These are phyloP conservation scores for Myopa tessellatipennis DNA, from an alignment of 2,888 invertebrate genomes.

Conservation along the genomic window DNA sequence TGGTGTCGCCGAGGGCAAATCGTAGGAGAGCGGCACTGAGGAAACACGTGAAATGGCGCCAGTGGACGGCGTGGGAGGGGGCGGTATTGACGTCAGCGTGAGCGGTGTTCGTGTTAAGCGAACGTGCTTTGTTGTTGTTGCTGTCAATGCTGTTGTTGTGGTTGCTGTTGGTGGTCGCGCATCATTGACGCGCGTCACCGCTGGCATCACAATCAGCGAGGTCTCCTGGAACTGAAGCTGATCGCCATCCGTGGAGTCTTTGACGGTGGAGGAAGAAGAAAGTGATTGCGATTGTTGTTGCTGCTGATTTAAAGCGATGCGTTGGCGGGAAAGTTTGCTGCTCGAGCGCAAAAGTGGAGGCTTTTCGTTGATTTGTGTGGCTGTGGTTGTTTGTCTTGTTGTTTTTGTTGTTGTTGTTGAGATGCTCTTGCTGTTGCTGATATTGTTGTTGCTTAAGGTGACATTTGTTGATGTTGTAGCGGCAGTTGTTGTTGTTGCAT, in stretches of 20 bases:
- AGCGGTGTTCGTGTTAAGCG: slow-evolving; percentile 45
- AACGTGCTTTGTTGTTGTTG: slow-evolving; percentile 35
- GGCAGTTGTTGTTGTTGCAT: slow-evolving; percentile 50
- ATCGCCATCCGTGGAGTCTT: slow-evolving; percentile 55
- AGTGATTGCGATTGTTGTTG: slow-evolving; percentile 56
- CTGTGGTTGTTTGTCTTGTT: slow-evolving; percentile 47
- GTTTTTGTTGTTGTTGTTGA: slow-evolving; percentile 53
- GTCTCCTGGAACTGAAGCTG: slow-evolving; percentile 62
- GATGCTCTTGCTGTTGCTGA: slow-evolving; percentile 27
- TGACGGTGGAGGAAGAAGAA: slow-evolving; percentile 56
- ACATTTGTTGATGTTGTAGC: slow-evolving; percentile 34
- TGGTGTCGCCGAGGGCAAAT: slow-evolving; percentile 61
- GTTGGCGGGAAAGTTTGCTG: slow-evolving; percentile 64
- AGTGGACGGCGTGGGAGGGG: slow-evolving; percentile 45
- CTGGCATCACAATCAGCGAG: slow-evolving; percentile 59
- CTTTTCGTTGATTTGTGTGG: slow-evolving; percentile 47
- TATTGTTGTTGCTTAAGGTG: slow-evolving; percentile 18
- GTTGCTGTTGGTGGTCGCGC: slow-evolving; percentile 44
- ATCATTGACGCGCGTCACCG: slow-evolving; percentile 44
- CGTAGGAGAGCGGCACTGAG: slow-evolving; percentile 55
- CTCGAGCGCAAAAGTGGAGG: slow-evolving; percentile 49
- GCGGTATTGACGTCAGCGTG: slow-evolving; percentile 32
- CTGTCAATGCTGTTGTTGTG: slow-evolving; percentile 28
- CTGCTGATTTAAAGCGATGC: slow-evolving; percentile 63
- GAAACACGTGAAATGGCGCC: slow-evolving; percentile 51